Evolutionary conservation across 2,888 invertebrate genomes (phyloP), one percentile per base, ranked within the genome.

Genomic region (Pseudococcus longispinus): DNA sequence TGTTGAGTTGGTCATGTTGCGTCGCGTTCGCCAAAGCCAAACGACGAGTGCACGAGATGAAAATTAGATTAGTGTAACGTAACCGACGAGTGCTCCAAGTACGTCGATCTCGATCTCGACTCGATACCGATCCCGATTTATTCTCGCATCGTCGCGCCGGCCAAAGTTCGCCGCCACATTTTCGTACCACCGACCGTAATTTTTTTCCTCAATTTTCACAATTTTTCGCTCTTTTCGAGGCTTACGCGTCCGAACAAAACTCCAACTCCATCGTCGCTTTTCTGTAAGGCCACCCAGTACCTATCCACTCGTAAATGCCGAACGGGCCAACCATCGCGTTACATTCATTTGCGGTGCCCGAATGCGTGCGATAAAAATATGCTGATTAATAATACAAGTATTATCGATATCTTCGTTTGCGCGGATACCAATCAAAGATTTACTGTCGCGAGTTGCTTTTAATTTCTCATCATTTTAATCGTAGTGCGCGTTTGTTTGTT

Each of bases 1-100:
- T 74, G 74, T 85, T 85, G 85, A 85, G 85, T 77, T 85, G 85
- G 85, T 85, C 85, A 85, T 74, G 85, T 85, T 65, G 85, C 51
- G 51, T 15, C 74, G 74, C 77, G 85, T 32, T 77, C 44, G 74
- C 51, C 44, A 46, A 46, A 46, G 51, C 42, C 44, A 84, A 55
- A 60, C 85, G 29, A 70, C 26, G 77, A 74, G 51, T 51, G 37
- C 4, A 51, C 51, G 51, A 51, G 51, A n/a, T 37, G 74, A 74
- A 85, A 85, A 85, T 85, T 85, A 77, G 85, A 85, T 85, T 85
- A 85, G 85, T 85, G 74, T 85, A 85, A 74, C 74, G 32, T 26
- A 74, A 37, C 74, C n/a, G 65, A 60, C 65, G 2, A 65, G 26
- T 65, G 65, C 65, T 65, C 11, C 65, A 65, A 26, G 13, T 65